Base-by-base conservation (phyloP, 2,888 invertebrate genomes). In the Flexamia atlantica region DNA sequence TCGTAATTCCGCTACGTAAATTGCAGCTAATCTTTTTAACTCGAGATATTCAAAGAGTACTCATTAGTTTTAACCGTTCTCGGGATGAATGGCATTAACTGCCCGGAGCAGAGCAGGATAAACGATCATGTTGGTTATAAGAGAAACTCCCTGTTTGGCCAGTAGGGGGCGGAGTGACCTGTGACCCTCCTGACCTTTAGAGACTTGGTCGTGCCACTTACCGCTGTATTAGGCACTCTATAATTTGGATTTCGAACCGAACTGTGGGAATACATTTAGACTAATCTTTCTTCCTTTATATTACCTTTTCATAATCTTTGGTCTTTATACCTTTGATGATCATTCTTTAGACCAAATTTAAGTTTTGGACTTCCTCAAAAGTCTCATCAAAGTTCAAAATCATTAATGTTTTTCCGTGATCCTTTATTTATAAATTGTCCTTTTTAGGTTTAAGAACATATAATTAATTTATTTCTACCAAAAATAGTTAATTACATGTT, bases 121-220 rank as follows among this genome's bases (percentile, higher is more conserved):
- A 28, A 28, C 30, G 64, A 28, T 30, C 64, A 64, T 64, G 64
- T 64, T 10, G 64, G 17, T 3, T 53, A 53, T 23, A 53, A 64
- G 64, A 64, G 64, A 64, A 64, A 64, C 30, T 64, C 64, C 64
- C 64, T 23, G 57, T 7, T 57, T 23, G 3, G 14, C 30, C 64
- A 64, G 5, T 17, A 28, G 25, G 4, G 64, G 64, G 64, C 28
- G 64, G 64, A 23, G 3, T 64, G 12, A 64, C 64, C 64, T 30
- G 2, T 64, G 64, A 64, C 25, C 64, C 30, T 12, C 25, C 23
- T 57, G 64, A 64, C 64, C 64, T 64, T 64, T 53, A 23, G 23
- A 4, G 20, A 64, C 9, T 3, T 2, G 64, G 25, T 28, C 64
- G 64, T 64, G 64, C 28, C 64, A 30, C 23, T 64, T 64, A 64